phyloP scores from a whole-genome alignment of 2,797 vertebrate genomes.

The Rhinichthys osculus region DNA sequence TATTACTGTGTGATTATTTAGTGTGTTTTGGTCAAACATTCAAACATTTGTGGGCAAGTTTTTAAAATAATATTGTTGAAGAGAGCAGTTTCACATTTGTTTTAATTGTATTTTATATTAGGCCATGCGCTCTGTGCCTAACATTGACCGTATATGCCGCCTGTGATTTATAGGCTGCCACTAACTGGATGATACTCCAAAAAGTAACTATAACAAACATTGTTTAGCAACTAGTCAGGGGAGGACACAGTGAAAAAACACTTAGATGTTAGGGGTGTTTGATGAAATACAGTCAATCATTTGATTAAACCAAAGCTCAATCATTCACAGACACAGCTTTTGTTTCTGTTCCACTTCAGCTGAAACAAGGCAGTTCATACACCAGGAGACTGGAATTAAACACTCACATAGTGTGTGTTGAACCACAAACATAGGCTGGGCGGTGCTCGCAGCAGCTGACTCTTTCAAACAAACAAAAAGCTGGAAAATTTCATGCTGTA shows the following conservation, averaged over 20 bases:
- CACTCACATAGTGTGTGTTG: constrained; percentile 34
- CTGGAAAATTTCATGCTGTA: constrained; percentile 53
- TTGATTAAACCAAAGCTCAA: constrained; percentile 12
- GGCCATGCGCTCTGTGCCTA: too few relatives aligned
- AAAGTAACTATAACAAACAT: neutral
- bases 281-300: neutral
- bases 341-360: neutral
- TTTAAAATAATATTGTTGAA: neutral
- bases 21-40: neutral
- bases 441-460: constrained; percentile 42
- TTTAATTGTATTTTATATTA: too few relatives aligned
- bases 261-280: neutral
- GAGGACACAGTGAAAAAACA: neutral
- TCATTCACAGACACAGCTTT: neutral
- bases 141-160: neutral
- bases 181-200: neutral
- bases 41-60: too few relatives aligned
- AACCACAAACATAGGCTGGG: constrained; percentile 23
- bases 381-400: constrained; percentile 39
- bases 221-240: neutral
- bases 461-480: constrained; percentile 65
- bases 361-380: neutral
- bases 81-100: neutral
- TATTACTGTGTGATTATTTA: neutral
- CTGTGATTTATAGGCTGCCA: neutral